Evolutionary conservation across 2,113 vertebrate species (phyloP).

Genomic region (Notothenia coriiceps): DNA sequence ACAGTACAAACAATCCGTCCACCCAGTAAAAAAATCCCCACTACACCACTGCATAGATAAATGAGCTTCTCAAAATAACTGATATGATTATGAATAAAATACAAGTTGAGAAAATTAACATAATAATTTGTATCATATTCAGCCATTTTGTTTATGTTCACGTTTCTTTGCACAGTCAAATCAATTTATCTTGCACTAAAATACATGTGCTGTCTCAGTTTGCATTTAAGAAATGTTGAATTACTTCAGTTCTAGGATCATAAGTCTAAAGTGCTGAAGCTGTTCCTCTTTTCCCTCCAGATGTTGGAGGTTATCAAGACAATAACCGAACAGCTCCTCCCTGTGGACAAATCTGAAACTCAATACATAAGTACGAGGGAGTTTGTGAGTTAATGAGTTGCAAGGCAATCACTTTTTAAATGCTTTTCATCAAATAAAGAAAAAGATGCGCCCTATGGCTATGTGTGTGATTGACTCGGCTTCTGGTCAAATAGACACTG

Average conservation of each 20-base stretch:
- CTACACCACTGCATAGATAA: no score
- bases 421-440: background rate
- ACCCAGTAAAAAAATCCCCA: no score
- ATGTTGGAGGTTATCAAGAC: background rate
- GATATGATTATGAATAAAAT: no score
- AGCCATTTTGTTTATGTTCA: background rate
- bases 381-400: background rate
- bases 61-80: no score
- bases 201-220: no score
- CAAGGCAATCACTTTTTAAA: background rate
- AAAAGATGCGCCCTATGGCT: background rate
- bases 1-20: no score
- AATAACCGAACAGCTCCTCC: background rate
- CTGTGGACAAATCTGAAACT: background rate
- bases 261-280: background rate
- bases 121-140: background rate
- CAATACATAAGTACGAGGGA: background rate
- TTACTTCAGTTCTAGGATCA: no score
- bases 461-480: background rate
- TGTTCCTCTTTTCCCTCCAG: background rate
- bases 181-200: background rate
- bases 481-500: background rate
- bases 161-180: background rate
- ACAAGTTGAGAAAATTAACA: background rate
- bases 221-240: background rate